Conservation (phyloP, 2,113 vertebrate genomes). For the Megaceryle torquata region DNA sequence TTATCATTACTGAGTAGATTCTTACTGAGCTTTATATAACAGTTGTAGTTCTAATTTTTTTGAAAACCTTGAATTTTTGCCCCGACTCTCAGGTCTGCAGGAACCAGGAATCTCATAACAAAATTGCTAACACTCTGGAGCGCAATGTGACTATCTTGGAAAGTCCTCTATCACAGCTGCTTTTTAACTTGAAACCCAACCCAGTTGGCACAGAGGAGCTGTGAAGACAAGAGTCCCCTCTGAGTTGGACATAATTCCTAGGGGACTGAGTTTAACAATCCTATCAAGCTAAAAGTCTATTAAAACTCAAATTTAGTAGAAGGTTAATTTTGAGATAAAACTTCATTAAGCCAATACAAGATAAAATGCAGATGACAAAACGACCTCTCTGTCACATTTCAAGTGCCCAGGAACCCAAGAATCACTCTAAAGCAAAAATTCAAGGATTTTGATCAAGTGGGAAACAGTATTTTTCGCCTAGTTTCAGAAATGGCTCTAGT, state of each 20-base stretch:
- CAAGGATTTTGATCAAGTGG: not conserved
- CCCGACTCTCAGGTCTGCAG: not conserved
- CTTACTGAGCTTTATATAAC: not conserved
- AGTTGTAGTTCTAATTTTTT: not conserved
- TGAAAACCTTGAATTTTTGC: conserved; percentile 3
- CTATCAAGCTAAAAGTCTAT: not conserved
- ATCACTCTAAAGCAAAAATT: not conserved
- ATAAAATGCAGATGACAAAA: not conserved
- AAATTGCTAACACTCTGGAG: not conserved
- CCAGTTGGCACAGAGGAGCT: not conserved
- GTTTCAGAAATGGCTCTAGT: not conserved
- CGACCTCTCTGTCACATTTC: not conserved
- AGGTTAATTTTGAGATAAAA: not conserved
- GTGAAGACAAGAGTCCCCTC: not conserved
- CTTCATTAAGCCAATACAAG: not conserved
- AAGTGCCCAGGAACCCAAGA: not conserved
- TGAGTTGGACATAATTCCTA: not conserved
- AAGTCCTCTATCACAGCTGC: not conserved
- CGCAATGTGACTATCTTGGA: not conserved
- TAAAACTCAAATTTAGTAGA: not conserved
- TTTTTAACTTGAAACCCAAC: not conserved
- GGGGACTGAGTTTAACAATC: not conserved
- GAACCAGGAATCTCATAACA: not conserved
- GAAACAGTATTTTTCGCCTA: not conserved
- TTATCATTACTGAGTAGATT: not conserved